Evolutionary conservation across 2,113 vertebrate genomes (phyloP).

Genomic region (Apistogramma diplotaenia): DNA sequence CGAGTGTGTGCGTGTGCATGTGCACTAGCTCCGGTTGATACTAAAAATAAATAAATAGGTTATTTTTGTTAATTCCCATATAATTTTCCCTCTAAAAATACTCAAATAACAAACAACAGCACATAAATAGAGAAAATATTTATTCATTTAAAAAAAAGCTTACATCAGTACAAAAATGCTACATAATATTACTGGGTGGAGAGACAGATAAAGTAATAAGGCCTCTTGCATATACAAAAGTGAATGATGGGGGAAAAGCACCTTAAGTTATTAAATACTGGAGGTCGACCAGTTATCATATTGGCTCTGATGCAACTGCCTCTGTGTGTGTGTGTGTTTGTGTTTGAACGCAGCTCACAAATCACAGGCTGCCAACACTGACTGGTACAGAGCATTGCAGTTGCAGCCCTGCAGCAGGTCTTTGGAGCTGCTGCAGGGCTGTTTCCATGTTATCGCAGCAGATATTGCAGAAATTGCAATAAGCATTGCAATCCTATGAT

Average conservation of each 20-base stretch:
- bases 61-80: too few relatives aligned
- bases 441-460: not conserved
- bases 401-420: not conserved
- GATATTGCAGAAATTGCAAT: not conserved
- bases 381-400: not conserved
- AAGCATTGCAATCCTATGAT: not conserved
- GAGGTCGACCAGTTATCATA: constrained; percentile 23
- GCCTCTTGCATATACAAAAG: constrained; percentile 75
- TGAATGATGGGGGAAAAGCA: constrained; percentile 35
- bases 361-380: not conserved
- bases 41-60: too few relatives aligned
- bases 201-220: constrained; percentile 69
- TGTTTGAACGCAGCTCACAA: not conserved
- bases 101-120: not conserved
- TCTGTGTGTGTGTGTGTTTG: not conserved
- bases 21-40: not conserved
- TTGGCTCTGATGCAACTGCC: not conserved
- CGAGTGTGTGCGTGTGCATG: not conserved
- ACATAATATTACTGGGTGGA: constrained; percentile 80
- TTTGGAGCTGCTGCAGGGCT: not conserved
- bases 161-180: constrained; percentile 79
- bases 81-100: not conserved
- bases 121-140: constrained; percentile 81
- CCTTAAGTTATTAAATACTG: constrained; percentile 66
- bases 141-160: constrained; percentile 71